A percentile compares a stretch with the other conserved stretches of the same genome.
These are phyloP conservation scores for Ateles fusciceps DNA, from an alignment of 2,797 vertebrate genomes.

Conservation along the genomic window DNA sequence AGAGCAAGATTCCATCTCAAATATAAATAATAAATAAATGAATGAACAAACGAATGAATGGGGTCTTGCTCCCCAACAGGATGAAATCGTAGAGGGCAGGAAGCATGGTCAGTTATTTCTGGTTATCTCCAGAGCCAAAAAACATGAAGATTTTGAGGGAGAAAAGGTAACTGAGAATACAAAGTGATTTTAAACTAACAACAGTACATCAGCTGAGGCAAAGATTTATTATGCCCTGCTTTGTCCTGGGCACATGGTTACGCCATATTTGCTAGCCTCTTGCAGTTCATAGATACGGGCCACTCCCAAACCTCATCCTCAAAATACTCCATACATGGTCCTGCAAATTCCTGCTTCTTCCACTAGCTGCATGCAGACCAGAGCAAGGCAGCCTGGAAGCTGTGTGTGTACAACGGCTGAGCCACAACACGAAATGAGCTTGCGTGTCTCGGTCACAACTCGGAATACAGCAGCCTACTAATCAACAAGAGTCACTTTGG, in stretches of 20 bases:
- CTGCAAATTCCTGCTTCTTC: background rate
- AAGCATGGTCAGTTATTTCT: background rate
- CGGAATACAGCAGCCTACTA: background rate
- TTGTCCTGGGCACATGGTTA: background rate
- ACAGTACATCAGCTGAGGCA: background rate
- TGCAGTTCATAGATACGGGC: accelerated
- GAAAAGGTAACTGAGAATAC: background rate
- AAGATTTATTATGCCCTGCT: background rate
- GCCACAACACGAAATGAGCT: background rate
- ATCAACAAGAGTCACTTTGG: background rate
- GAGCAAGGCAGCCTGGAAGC: background rate
- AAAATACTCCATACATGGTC: background rate
- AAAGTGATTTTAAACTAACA: background rate
- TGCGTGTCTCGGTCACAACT: background rate
- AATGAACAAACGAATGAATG: too few species aligned
- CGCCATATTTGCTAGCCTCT: background rate
- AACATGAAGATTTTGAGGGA: background rate
- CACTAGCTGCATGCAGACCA: background rate
- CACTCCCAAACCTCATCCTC: background rate
- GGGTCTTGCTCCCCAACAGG: background rate
- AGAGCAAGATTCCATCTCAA: background rate
- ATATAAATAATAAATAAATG: too few species aligned
- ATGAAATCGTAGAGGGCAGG: background rate
- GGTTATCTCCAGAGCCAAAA: background rate
- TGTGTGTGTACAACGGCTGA: too few species aligned